Evolutionary conservation across 2,113 vertebrate genomes (phyloP), one percentile per base, ranked within the genome.

Genomic region (Camelus bactrianus): DNA sequence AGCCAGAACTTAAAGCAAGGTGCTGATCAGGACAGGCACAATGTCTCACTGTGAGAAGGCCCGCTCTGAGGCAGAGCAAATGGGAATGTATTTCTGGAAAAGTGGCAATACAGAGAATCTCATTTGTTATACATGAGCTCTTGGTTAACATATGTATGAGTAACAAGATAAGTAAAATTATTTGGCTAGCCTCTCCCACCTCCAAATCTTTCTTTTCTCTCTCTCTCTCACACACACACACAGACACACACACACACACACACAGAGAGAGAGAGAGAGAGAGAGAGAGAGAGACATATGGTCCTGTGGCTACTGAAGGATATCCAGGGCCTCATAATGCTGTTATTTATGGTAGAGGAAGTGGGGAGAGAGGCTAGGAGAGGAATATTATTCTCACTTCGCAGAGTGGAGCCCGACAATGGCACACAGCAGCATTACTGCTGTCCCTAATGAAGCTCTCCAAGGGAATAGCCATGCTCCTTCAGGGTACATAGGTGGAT

Each of bases 31-130:
- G 48, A 24, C 9, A 83, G 8, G n/a, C 9, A 60, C 32, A 87
- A 8, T 94, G 15, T 52, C 52, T 11, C 52, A 67, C 38, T 79
- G 52, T 54, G 28, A 52, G 30, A 72, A 84, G 22, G 7, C 16
- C 64, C 73, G 6, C 16, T 79, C 54, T 58, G 79, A 89, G 20
- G 48, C 75, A 83, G 32, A 86, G 35, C 30, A 60, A 83, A 67
- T 38, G n/a, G 48, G 17, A 76, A 83, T 48, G n/a, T 65, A 79
- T 62, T 95, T 83, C 58, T 87, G 69, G 42, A 83, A 95, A 97
- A 82, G 10, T 52, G 56, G 20, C 1, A 85, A 73, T 7, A 76
- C 3, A 83, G 22, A n/a, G 42, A 94, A 48, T 48, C 30, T 82
- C 30, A 62, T 84, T 94, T 94, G 46, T 24, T 93, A 38, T 26